Evolutionary conservation across 1,140 invertebrate species (phyloP), one percentile per base, ranked within the genome.

Genomic region (Coelopa frigida): DNA sequence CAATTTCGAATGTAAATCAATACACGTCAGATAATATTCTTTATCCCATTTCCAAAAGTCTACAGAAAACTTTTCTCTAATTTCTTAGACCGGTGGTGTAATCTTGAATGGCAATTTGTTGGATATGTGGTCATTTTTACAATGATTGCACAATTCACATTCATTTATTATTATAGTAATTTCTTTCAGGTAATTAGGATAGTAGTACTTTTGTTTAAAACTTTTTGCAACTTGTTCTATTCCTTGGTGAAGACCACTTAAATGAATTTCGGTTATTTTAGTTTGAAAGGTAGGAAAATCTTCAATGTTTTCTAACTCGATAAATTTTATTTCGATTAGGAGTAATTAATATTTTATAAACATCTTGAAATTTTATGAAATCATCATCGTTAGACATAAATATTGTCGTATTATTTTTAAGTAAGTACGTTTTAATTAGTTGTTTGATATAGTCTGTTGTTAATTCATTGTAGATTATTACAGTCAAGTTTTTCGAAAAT

Each of bases 121-220:
- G 18, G 17, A 11, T 17, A 38, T 7, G n/a, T 38, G 36, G 23
- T 38, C 36, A 20, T 5, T 38, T 38, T 17, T 38, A 21, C n/a
- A 38, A 38, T 10, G n/a, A 17, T 38, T 38, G 18, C 36, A 38
- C n/a, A 38, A 18, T 21, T 38, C n/a, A 20, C n/a, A 38, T 38
- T 38, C 36, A 5, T 38, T 38, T 17, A 38, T 38, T 15, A 38
- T 38, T 38, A 21, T 38, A 17, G 36, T 38, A 6, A 38, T 38
- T 20, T 38, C 36, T 6, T 3, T 38, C 18, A 38, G 1, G 23
- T 38, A 38, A 38, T 38, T 38, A 15, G 36, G 36, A 17, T 38
- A 38, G 2, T 5, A 3, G 17, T 38, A 38, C n/a, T 38, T 14
- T 38, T n/a, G 6, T 38, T 17, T 38, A 38, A 38, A 38, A 20